Evolutionary conservation across 2,888 invertebrate species (phyloP), one percentile per base, ranked within the genome.

Genomic region (Dryococelus australis): DNA sequence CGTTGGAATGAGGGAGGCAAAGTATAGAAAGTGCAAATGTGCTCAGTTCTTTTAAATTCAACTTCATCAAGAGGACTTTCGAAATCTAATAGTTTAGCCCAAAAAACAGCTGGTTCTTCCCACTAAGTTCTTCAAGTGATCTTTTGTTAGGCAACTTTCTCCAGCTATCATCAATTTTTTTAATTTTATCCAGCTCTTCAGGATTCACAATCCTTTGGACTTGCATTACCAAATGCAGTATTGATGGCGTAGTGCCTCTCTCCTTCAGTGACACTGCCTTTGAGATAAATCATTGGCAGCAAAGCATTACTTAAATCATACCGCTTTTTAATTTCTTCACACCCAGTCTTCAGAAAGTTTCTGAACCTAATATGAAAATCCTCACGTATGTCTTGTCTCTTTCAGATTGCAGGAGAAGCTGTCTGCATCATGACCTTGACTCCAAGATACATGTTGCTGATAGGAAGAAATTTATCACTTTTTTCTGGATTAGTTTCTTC

Each of bases 271-370:
- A 84, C 24, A 84, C 43, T 28, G 84, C 84, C 9, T 28, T 43
- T 84, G 28, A 35, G 13, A n/a, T 28, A n/a, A 26, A 84, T 28
- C 35, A 35, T 84, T 28, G 27, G 43, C 35, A 28, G 84, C 4
- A 84, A 24, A 10, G 84, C 35, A 84, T 84, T 43, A 28, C 20
- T 35, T 6, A 84, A 35, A 8, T 84, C 43, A 28, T 84, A 84
- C 84, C 84, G 28, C 20, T 84, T 84, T 28, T 35, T 10, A 84
- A 35, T 35, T 84, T 43, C 43, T 84, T 9, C 43, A 84, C 9
- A 35, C 20, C 84, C n/a, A 84, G 43, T 43, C 84, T 84, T 84
- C 24, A 84, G 35, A 84, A 84, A 84, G 84, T 28, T 84, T 28
- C 84, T 84, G 13, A 2, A 28, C 35, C 84, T 26, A 0, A 20